These are phyloP conservation scores for Pristiophorus japonicus DNA, from an alignment of 2,113 vertebrate species.

Conservation along the genomic window DNA sequence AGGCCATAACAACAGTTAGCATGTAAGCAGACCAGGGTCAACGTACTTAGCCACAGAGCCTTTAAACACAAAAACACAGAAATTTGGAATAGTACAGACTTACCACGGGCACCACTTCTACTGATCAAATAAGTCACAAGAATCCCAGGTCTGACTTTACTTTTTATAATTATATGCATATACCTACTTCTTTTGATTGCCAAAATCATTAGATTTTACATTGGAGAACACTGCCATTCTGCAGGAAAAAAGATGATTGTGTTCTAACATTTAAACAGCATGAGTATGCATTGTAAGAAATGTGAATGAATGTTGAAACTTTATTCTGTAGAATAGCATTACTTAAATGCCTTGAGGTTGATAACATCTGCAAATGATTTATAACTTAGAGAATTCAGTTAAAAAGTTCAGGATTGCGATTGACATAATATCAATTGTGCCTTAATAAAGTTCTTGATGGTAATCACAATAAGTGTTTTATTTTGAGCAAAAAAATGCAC, in stretches of 20 bases:
- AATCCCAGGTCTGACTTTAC: not conserved
- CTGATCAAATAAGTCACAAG: not conserved
- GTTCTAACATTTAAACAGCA: not conserved
- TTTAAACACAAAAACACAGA: not conserved
- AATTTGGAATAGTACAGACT: not conserved
- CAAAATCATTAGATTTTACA: not conserved
- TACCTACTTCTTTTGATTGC: not conserved
- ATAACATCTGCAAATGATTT: not conserved
- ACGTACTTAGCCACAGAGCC: not conserved
- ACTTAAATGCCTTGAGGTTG: not conserved
- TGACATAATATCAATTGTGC: too few species aligned
- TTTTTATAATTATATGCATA: not conserved
- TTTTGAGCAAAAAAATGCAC: not conserved
- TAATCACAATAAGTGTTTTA: not conserved
- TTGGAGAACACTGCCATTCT: not conserved
- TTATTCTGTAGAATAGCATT: not conserved
- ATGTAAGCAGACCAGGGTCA: conserved; percentile 1
- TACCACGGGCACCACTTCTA: not conserved
- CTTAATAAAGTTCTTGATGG: not conserved
- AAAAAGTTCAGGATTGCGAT: not conserved
- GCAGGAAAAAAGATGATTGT: not conserved
- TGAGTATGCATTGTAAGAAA: not conserved
- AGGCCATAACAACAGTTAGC: not conserved
- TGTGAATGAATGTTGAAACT: not conserved
- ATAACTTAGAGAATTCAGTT: not conserved